A percentile compares a stretch with the other conserved stretches of the same genome.
Conservation (phyloP, 2,113 vertebrate species). For the Thalassarche chlororhynchos region DNA sequence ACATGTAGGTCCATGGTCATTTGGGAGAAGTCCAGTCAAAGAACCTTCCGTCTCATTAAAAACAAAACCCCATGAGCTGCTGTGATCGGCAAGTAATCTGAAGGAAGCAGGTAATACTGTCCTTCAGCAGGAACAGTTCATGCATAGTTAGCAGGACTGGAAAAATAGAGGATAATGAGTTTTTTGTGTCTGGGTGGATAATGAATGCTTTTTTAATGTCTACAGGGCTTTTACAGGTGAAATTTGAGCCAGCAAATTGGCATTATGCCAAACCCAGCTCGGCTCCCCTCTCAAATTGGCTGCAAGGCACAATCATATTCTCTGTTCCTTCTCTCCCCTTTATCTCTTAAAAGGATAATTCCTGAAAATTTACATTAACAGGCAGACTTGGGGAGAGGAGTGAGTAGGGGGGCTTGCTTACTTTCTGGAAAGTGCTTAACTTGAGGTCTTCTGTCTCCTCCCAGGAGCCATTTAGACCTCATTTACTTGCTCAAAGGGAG, state of each 20-base stretch:
- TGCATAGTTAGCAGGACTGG: constrained; percentile 28
- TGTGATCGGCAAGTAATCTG: neutral
- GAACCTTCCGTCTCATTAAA: neutral
- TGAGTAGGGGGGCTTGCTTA: neutral
- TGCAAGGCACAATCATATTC: constrained; percentile 51
- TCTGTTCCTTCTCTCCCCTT: constrained; percentile 41
- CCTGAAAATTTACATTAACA: constrained; percentile 18
- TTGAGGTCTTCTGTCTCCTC: neutral
- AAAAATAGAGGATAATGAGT: constrained; percentile 49
- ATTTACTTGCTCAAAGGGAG: neutral
- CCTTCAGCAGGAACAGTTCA: constrained; percentile 6
- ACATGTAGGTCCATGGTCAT: neutral
- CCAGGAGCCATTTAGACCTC: neutral
- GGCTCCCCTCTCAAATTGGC: neutral
- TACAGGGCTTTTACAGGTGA: constrained; percentile 55
- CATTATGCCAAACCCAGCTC: neutral
- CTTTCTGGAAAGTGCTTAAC: neutral
- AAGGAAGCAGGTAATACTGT: constrained; percentile 27
- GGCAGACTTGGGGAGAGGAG: neutral
- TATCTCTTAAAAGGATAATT: constrained; percentile 65
- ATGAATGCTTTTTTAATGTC: constrained; percentile 60
- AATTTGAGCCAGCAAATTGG: constrained; percentile 40
- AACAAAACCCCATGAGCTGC: neutral
- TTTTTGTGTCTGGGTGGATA: constrained; percentile 58
- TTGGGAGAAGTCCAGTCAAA: neutral